Conservation (phyloP, 2,888 invertebrate species). For the Apodemia zela region DNA sequence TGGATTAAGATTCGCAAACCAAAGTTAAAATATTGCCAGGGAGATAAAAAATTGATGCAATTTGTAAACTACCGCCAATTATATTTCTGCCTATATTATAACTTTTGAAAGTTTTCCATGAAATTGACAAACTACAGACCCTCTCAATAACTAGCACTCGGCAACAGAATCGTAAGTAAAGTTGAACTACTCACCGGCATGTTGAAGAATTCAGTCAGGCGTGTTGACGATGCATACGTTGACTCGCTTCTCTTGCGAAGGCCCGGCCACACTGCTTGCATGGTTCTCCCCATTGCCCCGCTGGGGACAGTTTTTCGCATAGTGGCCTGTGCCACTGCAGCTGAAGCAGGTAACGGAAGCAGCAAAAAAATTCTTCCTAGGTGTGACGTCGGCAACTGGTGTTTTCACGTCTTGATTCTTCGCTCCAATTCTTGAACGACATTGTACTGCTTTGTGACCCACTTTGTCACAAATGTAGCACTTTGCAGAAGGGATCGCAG, state of each 20-base stretch:
- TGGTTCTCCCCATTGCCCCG: neutral
- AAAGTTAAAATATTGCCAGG: too few species aligned
- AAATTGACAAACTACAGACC: slow-evolving; percentile 23
- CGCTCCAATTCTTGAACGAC: neutral
- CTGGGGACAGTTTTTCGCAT: neutral
- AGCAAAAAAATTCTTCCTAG: too few species aligned
- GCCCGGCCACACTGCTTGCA: too few species aligned
- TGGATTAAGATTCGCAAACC: neutral
- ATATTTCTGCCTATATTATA: slow-evolving; percentile 24
- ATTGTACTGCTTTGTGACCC: neutral
- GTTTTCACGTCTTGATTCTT: too few species aligned
- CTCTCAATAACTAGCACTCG: slow-evolving; percentile 27
- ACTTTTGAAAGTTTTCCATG: slow-evolving; percentile 20
- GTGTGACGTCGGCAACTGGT: too few species aligned
- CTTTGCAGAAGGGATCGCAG: too few species aligned
- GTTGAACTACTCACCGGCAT: slow-evolving; percentile 19
- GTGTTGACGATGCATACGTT: neutral
- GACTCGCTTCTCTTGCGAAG: too few species aligned
- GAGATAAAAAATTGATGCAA: neutral
- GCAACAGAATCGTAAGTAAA: slow-evolving; percentile 29
- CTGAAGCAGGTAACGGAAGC: neutral
- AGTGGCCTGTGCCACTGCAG: neutral
- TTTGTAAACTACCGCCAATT: slow-evolving; percentile 24
- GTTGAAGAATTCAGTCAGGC: slow-evolving; percentile 11
- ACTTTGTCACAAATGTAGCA: neutral